A percentile compares a stretch with the other conserved stretches of the same genome.
Conservation (phyloP, 2,113 vertebrate species). For the Corythoichthys intestinalis region DNA sequence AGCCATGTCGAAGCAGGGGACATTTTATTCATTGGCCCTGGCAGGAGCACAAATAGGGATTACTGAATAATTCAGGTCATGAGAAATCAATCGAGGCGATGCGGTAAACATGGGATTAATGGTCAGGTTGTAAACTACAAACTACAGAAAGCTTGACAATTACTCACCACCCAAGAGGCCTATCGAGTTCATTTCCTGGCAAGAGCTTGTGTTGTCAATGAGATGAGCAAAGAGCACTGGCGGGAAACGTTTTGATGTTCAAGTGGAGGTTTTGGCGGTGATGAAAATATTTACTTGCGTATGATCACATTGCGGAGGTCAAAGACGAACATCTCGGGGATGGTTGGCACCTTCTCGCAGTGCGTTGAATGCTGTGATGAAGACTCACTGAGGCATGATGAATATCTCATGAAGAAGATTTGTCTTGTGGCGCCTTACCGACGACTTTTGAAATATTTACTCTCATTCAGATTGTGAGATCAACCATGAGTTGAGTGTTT, state of each 20-base stretch:
- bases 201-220: background rate
- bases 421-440: background rate
- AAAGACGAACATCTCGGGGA: slow-evolving; percentile 37
- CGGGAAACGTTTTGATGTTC: slow-evolving; percentile 20
- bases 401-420: slow-evolving; percentile 35
- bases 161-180: slow-evolving; percentile 25
- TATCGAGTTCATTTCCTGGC: slow-evolving; percentile 4
- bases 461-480: background rate
- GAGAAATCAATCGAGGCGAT: slow-evolving; percentile 54
- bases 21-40: slow-evolving; percentile 48
- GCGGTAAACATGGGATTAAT: slow-evolving; percentile 56
- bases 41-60: slow-evolving; percentile 56
- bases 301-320: slow-evolving; percentile 41
- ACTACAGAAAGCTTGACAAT: slow-evolving; percentile 28
- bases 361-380: slow-evolving; percentile 61
- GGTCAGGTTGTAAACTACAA: slow-evolving; percentile 48
- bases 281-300: slow-evolving; percentile 53
- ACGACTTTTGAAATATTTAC: background rate
- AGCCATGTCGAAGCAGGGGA: slow-evolving; percentile 50
- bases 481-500: background rate
- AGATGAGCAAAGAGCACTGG: slow-evolving; percentile 8
- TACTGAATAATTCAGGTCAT: slow-evolving; percentile 66
- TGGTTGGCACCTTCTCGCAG: slow-evolving; percentile 36
- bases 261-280: slow-evolving; percentile 25
- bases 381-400: slow-evolving; percentile 37